Percentiles rank a stretch among this genome's conserved stretches.
phyloP scores from a whole-genome alignment of 2,113 vertebrate genomes.

The Antechinus flavipes region DNA sequence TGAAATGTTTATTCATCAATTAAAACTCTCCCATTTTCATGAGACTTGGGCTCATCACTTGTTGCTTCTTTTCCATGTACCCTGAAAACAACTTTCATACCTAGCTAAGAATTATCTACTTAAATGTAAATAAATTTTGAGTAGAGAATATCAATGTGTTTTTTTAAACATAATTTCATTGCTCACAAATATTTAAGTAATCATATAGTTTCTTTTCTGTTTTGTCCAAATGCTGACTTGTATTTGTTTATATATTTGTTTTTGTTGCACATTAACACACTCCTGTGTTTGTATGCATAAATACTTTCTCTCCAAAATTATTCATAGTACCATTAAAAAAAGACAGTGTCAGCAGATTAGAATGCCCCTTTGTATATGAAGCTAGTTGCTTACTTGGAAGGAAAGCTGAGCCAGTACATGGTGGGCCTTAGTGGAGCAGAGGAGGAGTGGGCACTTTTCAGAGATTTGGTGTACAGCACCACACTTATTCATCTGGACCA shows the following conservation, averaged over 20 bases:
- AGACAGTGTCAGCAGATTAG: no score
- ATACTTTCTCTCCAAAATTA: conserved; percentile 65
- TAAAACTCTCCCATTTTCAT: conserved; percentile 88
- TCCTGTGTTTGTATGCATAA: conserved; percentile 68
- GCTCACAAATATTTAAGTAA: conserved; percentile 80
- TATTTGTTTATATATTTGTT: conserved; percentile 67
- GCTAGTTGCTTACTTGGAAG: no score
- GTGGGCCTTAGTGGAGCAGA: no score
- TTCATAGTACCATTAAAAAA: conserved; percentile 39
- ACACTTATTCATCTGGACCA: no score
- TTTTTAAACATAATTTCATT: conserved; percentile 88
- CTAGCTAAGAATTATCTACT: conserved; percentile 82
- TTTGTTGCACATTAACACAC: conserved; percentile 72
- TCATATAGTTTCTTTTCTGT: conserved; percentile 76
- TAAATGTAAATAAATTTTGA: conserved; percentile 90
- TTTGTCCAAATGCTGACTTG: conserved; percentile 74
- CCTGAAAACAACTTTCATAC: conserved; percentile 82
- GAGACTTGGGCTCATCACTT: conserved; percentile 83
- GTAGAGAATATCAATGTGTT: conserved; percentile 89
- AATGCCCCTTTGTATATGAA: no score
- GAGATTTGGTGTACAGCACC: no score
- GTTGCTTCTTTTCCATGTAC: conserved; percentile 80
- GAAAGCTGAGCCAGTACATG: no score
- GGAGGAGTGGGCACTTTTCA: no score
- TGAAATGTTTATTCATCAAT: conserved; percentile 83